These are phyloP conservation scores for Thunnus maccoyii DNA, from an alignment of 2,113 vertebrate genomes.

Conservation along the genomic window DNA sequence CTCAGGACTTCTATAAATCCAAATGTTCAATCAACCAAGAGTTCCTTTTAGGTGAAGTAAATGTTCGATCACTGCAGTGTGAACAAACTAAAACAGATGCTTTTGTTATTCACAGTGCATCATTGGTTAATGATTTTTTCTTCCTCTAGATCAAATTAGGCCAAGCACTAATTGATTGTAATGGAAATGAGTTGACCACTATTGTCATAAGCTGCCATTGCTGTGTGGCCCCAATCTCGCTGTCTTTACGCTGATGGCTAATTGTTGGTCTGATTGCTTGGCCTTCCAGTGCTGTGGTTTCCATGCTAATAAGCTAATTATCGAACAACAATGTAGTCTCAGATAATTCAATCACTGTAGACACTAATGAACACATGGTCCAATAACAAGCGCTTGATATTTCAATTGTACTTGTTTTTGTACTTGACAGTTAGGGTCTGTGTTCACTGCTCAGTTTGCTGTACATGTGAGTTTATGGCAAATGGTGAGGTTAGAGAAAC, in stretches of 20 bases:
- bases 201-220: conserved; percentile 68
- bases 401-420: conserved; percentile 59
- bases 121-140: conserved; percentile 63
- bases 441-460: conserved; percentile 21
- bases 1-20: background rate
- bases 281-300: conserved; percentile 71
- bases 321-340: conserved; percentile 77
- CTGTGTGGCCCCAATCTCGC: conserved; percentile 68
- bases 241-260: conserved; percentile 66
- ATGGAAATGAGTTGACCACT: conserved; percentile 81
- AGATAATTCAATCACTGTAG: conserved; percentile 81
- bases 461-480: conserved; percentile 17
- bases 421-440: conserved; percentile 43
- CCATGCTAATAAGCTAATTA: conserved; percentile 83
- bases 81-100: conserved; percentile 58
- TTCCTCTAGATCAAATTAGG: conserved; percentile 74
- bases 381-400: conserved; percentile 65
- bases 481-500: conserved; percentile 24
- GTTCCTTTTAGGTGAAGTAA: conserved; percentile 19
- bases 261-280: conserved; percentile 77
- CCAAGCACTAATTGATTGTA: conserved; percentile 77
- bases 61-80: conserved; percentile 22
- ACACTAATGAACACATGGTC: conserved; percentile 72
- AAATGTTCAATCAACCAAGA: conserved; percentile 5
- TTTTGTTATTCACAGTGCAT: conserved; percentile 54